Evolutionary conservation across 1,140 invertebrate species (phyloP), one percentile per base, ranked within the genome.

Genomic region (Drosophila nebulosa): DNA sequence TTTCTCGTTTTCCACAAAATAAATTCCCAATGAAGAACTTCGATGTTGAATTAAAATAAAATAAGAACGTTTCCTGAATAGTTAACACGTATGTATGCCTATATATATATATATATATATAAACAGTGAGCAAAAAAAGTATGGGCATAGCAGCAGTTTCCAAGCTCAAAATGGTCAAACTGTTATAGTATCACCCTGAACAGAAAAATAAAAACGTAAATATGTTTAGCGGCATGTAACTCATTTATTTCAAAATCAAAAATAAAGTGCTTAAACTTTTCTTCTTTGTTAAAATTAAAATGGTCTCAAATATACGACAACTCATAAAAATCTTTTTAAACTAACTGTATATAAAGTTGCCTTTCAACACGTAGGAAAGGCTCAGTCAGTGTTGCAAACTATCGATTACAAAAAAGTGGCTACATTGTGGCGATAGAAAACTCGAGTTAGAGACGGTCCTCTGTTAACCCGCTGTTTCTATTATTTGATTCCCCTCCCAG

Each of bases 61-160:
- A 65, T 39, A 74, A 74, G 74, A 60, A 27, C 63, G 52, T 72
- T 64, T 30, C 71, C 52, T 1, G 71, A 74, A 69, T 18, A 46
- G 39, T 46, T 46, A 61, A 51, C 32, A 56, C 51, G 71, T 59
- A 39, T 53, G 51, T 26, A 56, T 65, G 22, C 14, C 14, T 14
- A 30, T 26, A 26, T 58, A 26, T 26, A 64, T 74, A 59, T 26
- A 26, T 58, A 26, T 26, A 64, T 74, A 59, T 74, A 58, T 30
- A 71, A 18, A 55, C 32, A 32, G 73, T 74, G 65, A 66, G 16
- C 46, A 73, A 30, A 65, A 70, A 62, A 66, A 74, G 63, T 68
- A 68, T 70, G 46, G 35, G 58, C 30, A 32, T 10, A 32, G 9
- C 30, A 32, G 10, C 30, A 12, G 30, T 32, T 32, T 61, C 69